Evolutionary conservation across 1,140 invertebrate genomes (phyloP).

Genomic region (Steinernema khuongi): DNA sequence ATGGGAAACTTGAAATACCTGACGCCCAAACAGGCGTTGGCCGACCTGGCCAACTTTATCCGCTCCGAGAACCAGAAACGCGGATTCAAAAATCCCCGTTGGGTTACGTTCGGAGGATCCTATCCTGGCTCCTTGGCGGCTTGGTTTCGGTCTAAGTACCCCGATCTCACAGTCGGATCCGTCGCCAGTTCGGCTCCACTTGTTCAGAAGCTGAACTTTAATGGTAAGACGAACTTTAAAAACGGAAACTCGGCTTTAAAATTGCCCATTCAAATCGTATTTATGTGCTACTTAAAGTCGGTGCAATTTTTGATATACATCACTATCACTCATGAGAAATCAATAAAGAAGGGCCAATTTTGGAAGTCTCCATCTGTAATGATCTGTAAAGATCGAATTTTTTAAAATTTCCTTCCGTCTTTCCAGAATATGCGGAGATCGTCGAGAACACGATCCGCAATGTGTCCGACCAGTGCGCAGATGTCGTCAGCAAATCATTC

Average conservation of each 20-base stretch:
- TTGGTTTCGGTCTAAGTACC: conserved; percentile 82
- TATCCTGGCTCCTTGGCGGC: conserved; percentile 72
- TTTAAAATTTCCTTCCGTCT: no score
- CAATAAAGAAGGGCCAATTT: no score
- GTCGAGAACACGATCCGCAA: conserved; percentile 26
- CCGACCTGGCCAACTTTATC: conserved; percentile 49
- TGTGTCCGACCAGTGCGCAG: conserved; percentile 27
- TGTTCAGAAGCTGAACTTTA: conserved; percentile 75
- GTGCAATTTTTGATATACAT: no score
- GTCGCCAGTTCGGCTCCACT: conserved; percentile 83
- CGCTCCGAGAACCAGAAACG: conserved; percentile 35
- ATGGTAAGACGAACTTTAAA: conserved; percentile 32
- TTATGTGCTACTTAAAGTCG: no score
- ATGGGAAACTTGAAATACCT: conserved; percentile 44
- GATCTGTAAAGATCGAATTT: no score
- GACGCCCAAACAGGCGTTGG: conserved; percentile 49
- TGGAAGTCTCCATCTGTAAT: no score
- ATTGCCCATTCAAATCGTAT: no score
- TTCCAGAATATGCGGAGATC: conserved; percentile 37
- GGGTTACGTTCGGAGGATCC: conserved; percentile 85
- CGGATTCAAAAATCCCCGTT: conserved; percentile 64
- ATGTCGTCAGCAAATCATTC: conserved; percentile 26
- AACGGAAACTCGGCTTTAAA: no score
- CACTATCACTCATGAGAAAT: no score
- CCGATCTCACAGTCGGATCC: conserved; percentile 74